Base-by-base conservation (phyloP, 2,113 vertebrate genomes). In the Centropus bengalensis region DNA sequence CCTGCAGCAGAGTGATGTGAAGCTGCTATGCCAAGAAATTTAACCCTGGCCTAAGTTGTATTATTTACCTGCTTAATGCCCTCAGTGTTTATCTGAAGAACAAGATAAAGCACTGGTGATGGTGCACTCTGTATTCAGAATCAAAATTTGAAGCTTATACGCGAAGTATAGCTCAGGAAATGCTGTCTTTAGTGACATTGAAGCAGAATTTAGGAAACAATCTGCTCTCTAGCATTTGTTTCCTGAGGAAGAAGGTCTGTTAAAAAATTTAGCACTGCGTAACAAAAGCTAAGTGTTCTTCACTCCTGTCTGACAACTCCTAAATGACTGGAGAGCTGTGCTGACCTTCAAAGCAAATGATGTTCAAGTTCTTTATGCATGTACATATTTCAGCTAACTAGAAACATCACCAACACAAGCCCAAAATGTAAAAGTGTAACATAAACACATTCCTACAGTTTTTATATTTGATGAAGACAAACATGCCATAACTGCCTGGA, bases 311-410 rank as follows among this genome's bases (percentile, higher is more conserved):
- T 42, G 42, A 51, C 58, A 94, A 51, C 32, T 33, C 42, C 51
- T 47, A 9, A 49, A 36, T 32, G 32, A 49, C 21, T 59, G 19
- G 81, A 63, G 8, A 44, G 18, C 47, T 70, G 38, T 30, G 42
- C 47, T 9, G 1, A 36, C 14, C 63, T 74, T 4, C 21, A 49
- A 58, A 73, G 11, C n/a, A 66, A 77, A 78, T 23, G 3, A 40
- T 4, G 3, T 23, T 12, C 16, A 3, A 30, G 22, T 80, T 23
- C 4, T 8, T 12, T 21, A 27, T 3, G 90, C 1, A 27, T 2
- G 4, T 3, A 51, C 5, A 4, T 4, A 77, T 14, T 81, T 81
- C n/a, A 54, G 63, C 36, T 75, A 86, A 20, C 22, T 62, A 69
- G 13, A 16, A 52, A 9, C 14, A 54, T 7, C 27, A 76, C 27